A percentile compares a stretch with the other conserved stretches of the same genome.
These are phyloP conservation scores for Callionymus lyra DNA, from an alignment of 2,113 vertebrate genomes.

Conservation along the genomic window DNA sequence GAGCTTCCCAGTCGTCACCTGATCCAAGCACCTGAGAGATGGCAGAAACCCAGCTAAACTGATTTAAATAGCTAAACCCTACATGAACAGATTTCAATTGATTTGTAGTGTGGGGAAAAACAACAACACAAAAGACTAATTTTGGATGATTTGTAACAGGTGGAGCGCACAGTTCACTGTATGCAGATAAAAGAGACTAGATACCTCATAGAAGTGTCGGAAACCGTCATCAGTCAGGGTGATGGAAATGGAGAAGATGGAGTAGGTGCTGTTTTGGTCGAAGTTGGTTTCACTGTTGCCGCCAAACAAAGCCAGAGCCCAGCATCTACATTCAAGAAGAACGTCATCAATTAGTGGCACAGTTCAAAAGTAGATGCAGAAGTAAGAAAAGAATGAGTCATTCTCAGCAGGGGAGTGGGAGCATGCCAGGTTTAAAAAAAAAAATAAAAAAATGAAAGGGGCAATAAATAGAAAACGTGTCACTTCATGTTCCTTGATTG, in stretches of 20 bases:
- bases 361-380: too few species aligned
- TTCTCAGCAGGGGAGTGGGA: conserved; percentile 1
- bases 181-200: background rate
- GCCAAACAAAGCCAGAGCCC: conserved; percentile 88
- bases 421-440: conserved; percentile 6
- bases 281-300: conserved; percentile 94
- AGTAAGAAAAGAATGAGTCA: background rate
- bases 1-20: too few species aligned
- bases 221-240: conserved; percentile 90
- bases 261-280: conserved; percentile 93
- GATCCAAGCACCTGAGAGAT: too few species aligned
- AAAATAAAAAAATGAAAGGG: conserved; percentile 2
- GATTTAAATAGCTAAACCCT: too few species aligned
- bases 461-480: conserved; percentile 4
- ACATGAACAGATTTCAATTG: too few species aligned
- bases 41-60: too few species aligned
- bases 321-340: conserved; percentile 69
- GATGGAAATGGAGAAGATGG: conserved; percentile 92
- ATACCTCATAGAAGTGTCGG: conserved; percentile 90
- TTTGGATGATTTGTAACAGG: too few species aligned
- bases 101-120: too few species aligned
- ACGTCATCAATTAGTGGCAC: background rate
- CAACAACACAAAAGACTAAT: too few species aligned
- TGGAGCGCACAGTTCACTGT: background rate
- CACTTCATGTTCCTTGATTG: conserved; percentile 9